Percentiles rank a stretch among this genome's conserved stretches.
phyloP scores from a whole-genome alignment of 2,113 vertebrate genomes.

The Barbus barbus region DNA sequence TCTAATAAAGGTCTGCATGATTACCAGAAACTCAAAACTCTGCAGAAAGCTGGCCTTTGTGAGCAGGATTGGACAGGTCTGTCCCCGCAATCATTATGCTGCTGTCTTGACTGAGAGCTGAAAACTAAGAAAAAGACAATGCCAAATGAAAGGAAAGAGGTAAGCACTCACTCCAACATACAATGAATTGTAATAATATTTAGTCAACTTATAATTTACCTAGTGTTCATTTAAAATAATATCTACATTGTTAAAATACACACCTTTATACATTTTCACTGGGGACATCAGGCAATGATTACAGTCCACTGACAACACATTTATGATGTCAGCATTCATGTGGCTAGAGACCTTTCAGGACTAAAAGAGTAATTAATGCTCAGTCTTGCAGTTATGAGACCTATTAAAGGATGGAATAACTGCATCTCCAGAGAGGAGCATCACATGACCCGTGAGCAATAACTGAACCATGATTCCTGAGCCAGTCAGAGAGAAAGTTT shows the following conservation, averaged over 20 bases:
- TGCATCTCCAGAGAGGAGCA: neutral
- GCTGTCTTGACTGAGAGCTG: neutral
- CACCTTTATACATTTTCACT: neutral
- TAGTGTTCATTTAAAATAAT: conserved; percentile 5
- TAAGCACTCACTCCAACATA: neutral
- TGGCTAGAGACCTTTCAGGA: conserved; percentile 2
- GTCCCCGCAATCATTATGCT: neutral
- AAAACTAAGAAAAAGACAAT: neutral
- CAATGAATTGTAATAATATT: neutral
- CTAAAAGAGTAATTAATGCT: conserved; percentile 5
- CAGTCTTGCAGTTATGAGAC: neutral
- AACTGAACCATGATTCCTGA: neutral
- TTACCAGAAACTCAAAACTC: neutral
- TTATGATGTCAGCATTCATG: neutral
- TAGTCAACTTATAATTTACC: neutral
- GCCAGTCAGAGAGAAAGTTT: neutral
- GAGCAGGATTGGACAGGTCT: conserved; percentile 14
- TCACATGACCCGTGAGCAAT: conserved; percentile 2
- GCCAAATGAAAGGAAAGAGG: neutral
- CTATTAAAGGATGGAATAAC: neutral
- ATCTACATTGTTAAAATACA: neutral
- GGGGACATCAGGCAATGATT: conserved; percentile 13
- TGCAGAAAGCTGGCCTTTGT: neutral
- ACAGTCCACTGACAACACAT: neutral
- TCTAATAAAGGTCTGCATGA: conserved; percentile 12